Evolutionary conservation across 1,140 invertebrate species (phyloP), one percentile per base, ranked within the genome.

Genomic region (Teleogryllus occipitalis): DNA sequence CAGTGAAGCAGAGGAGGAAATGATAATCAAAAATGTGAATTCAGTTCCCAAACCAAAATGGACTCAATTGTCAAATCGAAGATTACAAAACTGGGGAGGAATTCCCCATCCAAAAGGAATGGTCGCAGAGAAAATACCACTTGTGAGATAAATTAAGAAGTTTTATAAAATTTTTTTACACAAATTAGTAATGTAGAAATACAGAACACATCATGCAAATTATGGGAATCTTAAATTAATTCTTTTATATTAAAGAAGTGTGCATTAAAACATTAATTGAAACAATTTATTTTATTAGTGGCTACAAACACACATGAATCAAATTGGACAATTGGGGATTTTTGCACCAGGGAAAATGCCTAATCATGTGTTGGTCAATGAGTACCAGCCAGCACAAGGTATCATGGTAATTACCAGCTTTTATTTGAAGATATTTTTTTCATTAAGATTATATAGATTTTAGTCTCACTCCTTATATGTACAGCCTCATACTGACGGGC

Each of bases 341-440:
- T 98, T 98, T 89, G 89, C 90, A 65, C 89, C 89, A 7, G 91
- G 91, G 82, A 92, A 92, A 83, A 81, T 82, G 49, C 94, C 97
- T 18, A 99, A 99, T 87, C 97, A 99, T 89, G 93, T 99, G 7
- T 87, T 99, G 46, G 92, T 99, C 0, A 99, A 99, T 88, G 98
- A 99, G 87, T 99, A 99, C 89, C 86, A 92, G 82, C 88, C 96
- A 27, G 95, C 95, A 0, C 97, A 99, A 88, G 97, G 96, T 47
- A 98, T 98, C 77, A 93, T 97, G 91, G 90, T 92, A 87, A 85
- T 72, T n/a, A 72, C 14, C n/a, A 15, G n/a, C n/a, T 6, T 72
- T 72, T 72, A 72, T 72, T 72, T 15, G 1, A 72, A 3, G 14
- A 2, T n/a, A 72, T 72, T 15, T 15, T 3, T 72, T 72, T 14